A percentile compares a stretch with the other conserved stretches of the same genome.
These are phyloP conservation scores for Uria aalge DNA, from an alignment of 2,113 vertebrate genomes.

Conservation along the genomic window DNA sequence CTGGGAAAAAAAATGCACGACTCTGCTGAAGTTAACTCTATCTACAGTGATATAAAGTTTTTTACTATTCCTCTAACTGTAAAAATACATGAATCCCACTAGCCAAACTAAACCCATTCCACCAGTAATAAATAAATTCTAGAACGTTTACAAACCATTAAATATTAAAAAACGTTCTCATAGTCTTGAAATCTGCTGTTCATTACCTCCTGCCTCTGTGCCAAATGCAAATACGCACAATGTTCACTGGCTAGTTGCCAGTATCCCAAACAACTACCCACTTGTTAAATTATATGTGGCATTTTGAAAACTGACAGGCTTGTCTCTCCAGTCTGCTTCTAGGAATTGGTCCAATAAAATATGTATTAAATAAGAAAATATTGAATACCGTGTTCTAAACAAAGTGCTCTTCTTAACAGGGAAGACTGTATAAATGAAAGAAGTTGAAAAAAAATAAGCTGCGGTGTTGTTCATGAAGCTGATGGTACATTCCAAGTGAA, in stretches of 20 bases:
- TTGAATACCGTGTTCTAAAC: conserved; percentile 28
- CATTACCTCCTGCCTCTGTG: background rate
- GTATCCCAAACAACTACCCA: conserved; percentile 3
- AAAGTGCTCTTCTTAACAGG: background rate
- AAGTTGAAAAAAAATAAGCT: background rate
- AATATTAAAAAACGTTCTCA: background rate
- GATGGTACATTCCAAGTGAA: background rate
- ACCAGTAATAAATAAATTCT: background rate
- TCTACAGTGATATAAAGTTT: background rate
- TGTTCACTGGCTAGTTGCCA: background rate
- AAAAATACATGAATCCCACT: background rate
- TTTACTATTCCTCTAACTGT: background rate
- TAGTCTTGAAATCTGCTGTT: background rate
- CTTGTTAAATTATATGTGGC: conserved; percentile 28
- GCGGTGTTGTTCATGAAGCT: background rate
- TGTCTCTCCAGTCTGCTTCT: background rate
- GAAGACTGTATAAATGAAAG: background rate
- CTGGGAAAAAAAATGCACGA: background rate
- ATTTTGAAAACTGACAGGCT: conserved; percentile 28
- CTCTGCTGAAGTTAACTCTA: background rate
- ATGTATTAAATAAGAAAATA: conserved; percentile 55
- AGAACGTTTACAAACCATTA: background rate
- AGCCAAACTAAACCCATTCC: background rate
- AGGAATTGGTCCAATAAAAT: conserved; percentile 7
- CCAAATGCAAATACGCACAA: background rate